A percentile compares a stretch with the other conserved stretches of the same genome.
These are phyloP conservation scores for Polypedilum pembai DNA, from an alignment of 1,140 invertebrate species.

Conservation along the genomic window DNA sequence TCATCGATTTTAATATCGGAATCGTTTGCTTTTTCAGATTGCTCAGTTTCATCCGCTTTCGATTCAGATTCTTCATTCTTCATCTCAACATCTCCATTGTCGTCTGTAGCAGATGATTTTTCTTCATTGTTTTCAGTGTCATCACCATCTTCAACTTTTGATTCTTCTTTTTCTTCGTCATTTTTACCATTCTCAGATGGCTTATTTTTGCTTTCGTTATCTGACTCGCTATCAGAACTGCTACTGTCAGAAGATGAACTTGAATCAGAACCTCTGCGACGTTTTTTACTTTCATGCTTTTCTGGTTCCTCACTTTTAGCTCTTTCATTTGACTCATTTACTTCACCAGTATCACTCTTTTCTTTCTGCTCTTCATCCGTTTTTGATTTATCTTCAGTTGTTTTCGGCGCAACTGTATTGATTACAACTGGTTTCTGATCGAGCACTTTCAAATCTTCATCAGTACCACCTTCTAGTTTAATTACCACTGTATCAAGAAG, in stretches of 20 bases:
- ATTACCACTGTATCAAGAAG: slow-evolving; percentile 95
- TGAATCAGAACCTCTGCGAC: slow-evolving; percentile 20
- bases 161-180: slow-evolving; percentile 25
- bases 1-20: slow-evolving; percentile 32
- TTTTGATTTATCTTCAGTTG: slow-evolving; percentile 32
- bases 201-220: neutral
- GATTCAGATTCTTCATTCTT: slow-evolving; percentile 35
- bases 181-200: slow-evolving; percentile 23
- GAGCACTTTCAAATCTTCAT: slow-evolving; percentile 81
- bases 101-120: neutral
- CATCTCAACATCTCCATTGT: neutral
- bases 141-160: neutral
- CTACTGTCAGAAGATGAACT: neutral
- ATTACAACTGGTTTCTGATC: slow-evolving; percentile 53
- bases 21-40: neutral
- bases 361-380: slow-evolving; percentile 35
- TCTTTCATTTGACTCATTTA: slow-evolving; percentile 29
- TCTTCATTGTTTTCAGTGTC: neutral
- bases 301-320: slow-evolving; percentile 31
- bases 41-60: slow-evolving; percentile 29
- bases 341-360: slow-evolving; percentile 37
- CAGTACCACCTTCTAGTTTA: slow-evolving; percentile 92
- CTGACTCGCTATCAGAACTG: neutral
- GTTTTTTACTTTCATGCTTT: slow-evolving; percentile 28
- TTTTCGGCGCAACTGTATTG: slow-evolving; percentile 36